Conservation (phyloP, 2,888 invertebrate genomes). For the Drosophila nigritarsus region DNA sequence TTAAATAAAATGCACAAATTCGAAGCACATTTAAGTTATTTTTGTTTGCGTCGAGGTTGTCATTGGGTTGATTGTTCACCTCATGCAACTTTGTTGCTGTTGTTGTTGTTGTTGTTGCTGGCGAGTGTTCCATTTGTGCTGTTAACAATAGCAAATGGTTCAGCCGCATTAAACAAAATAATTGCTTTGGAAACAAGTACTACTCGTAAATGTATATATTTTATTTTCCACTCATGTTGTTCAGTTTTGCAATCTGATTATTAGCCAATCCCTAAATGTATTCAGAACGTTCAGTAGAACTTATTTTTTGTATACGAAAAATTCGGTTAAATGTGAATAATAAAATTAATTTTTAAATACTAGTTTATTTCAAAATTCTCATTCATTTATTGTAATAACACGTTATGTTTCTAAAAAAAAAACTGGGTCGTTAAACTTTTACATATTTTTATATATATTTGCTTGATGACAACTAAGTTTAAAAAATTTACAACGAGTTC, state of each 20-base stretch:
- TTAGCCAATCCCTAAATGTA: conserved; percentile 9
- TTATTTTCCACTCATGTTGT: conserved; percentile 4
- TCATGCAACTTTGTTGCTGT: not conserved
- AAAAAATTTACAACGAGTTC: not conserved
- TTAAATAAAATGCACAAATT: conserved; percentile 8
- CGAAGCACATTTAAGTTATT: not conserved
- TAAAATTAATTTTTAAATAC: not conserved
- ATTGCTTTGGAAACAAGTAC: conserved; percentile 46
- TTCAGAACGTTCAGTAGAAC: not conserved
- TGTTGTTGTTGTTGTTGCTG: not conserved
- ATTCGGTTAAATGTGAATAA: not conserved
- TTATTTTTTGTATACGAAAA: not conserved
- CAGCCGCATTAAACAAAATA: conserved; percentile 70
- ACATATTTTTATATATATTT: not conserved
- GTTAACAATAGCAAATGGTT: conserved; percentile 56
- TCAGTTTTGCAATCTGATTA: conserved; percentile 27
- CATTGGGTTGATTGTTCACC: conserved; percentile 30
- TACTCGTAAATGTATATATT: not conserved
- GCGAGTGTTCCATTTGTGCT: conserved; percentile 42
- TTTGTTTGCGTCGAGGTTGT: conserved; percentile 31
- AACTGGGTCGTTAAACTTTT: not conserved
- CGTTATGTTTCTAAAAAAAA: not conserved
- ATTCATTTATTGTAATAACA: not conserved
- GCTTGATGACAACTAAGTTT: not conserved
- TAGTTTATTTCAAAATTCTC: not conserved